Percentiles rank a stretch among this genome's conserved stretches.
Conservation (phyloP, 2,888 invertebrate genomes). For the Dicyrtomina minuta region DNA sequence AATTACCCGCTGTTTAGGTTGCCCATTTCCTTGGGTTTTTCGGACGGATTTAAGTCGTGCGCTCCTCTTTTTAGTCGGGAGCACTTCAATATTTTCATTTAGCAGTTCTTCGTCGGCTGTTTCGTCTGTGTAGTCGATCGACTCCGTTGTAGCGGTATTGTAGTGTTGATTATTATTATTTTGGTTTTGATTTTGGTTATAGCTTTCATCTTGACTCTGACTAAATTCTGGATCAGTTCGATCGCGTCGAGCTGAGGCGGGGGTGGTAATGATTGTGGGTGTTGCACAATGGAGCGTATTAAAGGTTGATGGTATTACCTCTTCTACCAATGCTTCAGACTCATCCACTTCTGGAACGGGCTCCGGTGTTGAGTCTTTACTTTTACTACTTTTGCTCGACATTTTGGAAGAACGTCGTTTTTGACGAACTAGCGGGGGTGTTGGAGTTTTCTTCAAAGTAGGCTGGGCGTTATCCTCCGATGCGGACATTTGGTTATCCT, state of each 20-base stretch:
- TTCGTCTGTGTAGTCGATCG: no score
- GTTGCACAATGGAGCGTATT: not conserved
- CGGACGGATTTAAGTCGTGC: constrained; percentile 31
- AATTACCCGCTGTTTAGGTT: constrained; percentile 40
- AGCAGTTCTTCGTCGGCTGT: not conserved
- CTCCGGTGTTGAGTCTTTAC: not conserved
- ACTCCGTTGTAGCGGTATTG: no score
- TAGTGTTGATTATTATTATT: constrained; percentile 3
- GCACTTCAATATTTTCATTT: not conserved
- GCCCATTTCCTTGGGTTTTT: no score
- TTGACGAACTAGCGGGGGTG: no score
- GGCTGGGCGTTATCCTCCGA: not conserved
- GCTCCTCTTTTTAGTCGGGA: no score
- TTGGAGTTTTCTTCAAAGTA: not conserved
- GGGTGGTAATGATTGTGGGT: constrained; percentile 33
- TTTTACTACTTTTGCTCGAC: not conserved
- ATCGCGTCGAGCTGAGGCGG: constrained; percentile 33
- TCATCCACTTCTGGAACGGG: not conserved
- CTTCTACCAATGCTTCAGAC: not conserved
- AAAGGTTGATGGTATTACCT: not conserved
- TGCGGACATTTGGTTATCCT: not conserved
- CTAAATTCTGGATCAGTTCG: constrained; percentile 9
- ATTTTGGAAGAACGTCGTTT: not conserved
- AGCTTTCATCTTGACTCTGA: not conserved
- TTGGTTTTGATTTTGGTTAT: constrained; percentile 2